A percentile compares a stretch with the other conserved stretches of the same genome.
These are phyloP conservation scores for Drosophila stalkeri DNA, from an alignment of 2,888 invertebrate genomes.

Conservation along the genomic window DNA sequence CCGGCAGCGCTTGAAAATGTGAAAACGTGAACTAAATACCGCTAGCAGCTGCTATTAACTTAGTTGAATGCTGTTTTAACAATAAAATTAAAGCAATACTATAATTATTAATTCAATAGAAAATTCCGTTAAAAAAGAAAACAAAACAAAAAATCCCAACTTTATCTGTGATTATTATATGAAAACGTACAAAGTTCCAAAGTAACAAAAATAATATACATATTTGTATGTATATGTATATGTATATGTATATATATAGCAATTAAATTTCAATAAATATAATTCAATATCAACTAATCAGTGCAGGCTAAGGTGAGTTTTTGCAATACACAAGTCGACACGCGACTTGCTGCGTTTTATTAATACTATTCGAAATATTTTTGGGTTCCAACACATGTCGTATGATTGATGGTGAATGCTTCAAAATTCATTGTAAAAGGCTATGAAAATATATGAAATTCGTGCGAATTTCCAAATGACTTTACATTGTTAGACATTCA, in stretches of 20 bases:
- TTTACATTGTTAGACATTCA: conserved; percentile 53
- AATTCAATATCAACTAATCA: conserved; percentile 58
- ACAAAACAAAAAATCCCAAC: conserved; percentile 10
- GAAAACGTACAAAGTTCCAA: conserved; percentile 28
- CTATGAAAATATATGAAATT: conserved; percentile 13
- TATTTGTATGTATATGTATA: background rate
- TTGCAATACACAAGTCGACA: conserved; percentile 23
- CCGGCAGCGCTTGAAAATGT: conserved; percentile 81
- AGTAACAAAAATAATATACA: background rate
- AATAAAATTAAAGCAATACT: background rate
- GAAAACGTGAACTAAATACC: conserved; percentile 61
- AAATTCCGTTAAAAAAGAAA: conserved; percentile 10
- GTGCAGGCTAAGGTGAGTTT: conserved; percentile 58
- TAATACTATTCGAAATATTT: conserved; percentile 1
- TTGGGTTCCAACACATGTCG: conserved; percentile 38
- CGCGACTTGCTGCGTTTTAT: conserved; percentile 49
- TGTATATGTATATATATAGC: background rate
- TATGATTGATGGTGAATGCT: conserved; percentile 58
- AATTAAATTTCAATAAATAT: conserved; percentile 36
- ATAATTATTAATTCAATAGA: conserved; percentile 6
- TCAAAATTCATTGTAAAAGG: conserved; percentile 1
- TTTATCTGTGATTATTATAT: conserved; percentile 67
- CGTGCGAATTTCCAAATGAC: conserved; percentile 38
- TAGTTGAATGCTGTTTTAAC: conserved; percentile 40
- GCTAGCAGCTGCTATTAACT: conserved; percentile 43